Evolutionary conservation across 2,888 invertebrate species (phyloP).

Genomic region (Molorchus minor): DNA sequence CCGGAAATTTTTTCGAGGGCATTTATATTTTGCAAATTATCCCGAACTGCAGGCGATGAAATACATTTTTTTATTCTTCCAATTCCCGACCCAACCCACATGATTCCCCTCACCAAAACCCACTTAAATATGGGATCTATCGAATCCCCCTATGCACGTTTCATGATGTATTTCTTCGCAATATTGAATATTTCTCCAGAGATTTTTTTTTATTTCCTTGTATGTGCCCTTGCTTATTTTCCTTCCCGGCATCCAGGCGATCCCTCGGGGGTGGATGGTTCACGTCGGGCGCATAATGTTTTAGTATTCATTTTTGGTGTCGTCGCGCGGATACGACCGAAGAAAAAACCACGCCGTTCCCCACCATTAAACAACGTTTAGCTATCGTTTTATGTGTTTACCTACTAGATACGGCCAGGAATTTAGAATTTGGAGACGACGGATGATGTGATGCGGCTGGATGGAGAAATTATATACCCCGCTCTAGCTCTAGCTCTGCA

Average conservation of each 20-base stretch:
- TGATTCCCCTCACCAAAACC: no score
- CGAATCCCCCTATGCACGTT: no score
- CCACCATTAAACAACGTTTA: background rate
- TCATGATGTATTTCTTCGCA: background rate
- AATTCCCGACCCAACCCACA: no score
- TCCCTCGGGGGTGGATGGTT: background rate
- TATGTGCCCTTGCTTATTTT: background rate
- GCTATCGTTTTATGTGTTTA: background rate
- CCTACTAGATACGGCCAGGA: background rate
- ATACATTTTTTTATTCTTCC: no score
- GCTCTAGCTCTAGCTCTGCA: no score
- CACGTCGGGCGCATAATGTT: background rate
- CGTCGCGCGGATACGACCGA: background rate
- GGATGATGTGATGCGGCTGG: background rate
- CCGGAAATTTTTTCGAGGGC: no score
- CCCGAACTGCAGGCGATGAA: no score
- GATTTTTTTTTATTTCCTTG: slow-evolving; percentile 9
- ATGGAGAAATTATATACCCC: background rate
- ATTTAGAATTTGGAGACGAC: background rate
- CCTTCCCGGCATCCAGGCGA: background rate
- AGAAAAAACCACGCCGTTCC: background rate
- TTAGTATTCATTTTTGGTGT: background rate
- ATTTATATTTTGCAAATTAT: no score
- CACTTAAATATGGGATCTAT: no score
- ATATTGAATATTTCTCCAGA: slow-evolving; percentile 18